Conservation (phyloP, 2,888 invertebrate species). For the Lasiommata megera region DNA sequence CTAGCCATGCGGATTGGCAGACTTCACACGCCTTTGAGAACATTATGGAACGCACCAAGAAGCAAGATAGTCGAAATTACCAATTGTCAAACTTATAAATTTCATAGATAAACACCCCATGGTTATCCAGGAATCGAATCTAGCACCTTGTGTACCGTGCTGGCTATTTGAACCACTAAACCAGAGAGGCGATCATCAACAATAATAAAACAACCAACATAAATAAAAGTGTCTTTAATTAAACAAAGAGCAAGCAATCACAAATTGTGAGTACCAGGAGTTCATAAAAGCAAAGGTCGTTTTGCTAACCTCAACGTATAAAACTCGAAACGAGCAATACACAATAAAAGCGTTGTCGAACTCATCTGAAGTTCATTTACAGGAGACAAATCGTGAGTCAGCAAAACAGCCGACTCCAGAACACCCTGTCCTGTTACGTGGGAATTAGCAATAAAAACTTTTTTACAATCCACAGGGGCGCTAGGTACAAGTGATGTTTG, state of each 20-base stretch:
- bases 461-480: constrained; percentile 61
- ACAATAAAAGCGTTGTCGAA: constrained; percentile 55
- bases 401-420: constrained; percentile 43
- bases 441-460: constrained; percentile 78
- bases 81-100: too few relatives aligned
- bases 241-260: constrained; percentile 3
- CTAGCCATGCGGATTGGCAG: too few relatives aligned
- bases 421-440: constrained; percentile 27
- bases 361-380: constrained; percentile 54
- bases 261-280: too few relatives aligned
- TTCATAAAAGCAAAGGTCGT: constrained; percentile 14
- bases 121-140: too few relatives aligned
- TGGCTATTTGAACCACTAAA: too few relatives aligned
- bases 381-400: constrained; percentile 50
- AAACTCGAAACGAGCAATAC: constrained; percentile 45
- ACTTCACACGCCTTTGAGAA: too few relatives aligned
- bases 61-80: too few relatives aligned
- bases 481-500: constrained; percentile 37
- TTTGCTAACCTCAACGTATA: constrained; percentile 30
- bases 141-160: neutral
- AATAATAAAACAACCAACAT: too few relatives aligned
- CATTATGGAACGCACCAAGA: too few relatives aligned
- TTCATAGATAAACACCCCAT: too few relatives aligned
- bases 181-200: too few relatives aligned
- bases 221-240: neutral